Evolutionary conservation across 2,113 vertebrate genomes (phyloP), one percentile per base, ranked within the genome.

Genomic region (Atractosteus spatula): DNA sequence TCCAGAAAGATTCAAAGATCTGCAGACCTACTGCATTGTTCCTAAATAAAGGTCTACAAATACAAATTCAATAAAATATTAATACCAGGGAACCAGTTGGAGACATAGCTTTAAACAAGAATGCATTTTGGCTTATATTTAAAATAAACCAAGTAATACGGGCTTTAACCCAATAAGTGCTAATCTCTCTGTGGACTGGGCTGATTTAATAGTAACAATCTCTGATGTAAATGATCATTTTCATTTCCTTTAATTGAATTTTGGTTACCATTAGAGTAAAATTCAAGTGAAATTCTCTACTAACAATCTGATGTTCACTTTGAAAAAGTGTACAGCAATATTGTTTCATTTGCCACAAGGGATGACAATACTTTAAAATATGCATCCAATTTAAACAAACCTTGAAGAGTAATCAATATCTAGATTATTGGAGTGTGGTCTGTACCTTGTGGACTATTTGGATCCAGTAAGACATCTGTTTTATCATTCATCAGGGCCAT

Each of bases 1-100:
- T 98, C 97, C 96, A 98, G 96, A 98, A 92, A 94, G 95, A 97
- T 96, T 95, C 91, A 89, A 94, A 93, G 92, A 97, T 95, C 94
- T 94, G 92, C 95, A 96, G 95, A 96, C 95, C 95, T 91, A 94
- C 95, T 95, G 94, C 95, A 95, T 93, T 95, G 96, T 93, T 96
- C 91, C 94, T 92, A 96, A 96, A 96, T 94, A 96, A 94, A 95
- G 95, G 92, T 93, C 93, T 89, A 95, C 96, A 97, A 97, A 99
- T 94, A 96, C 90, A 84, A 89, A 94, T 94, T 95, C 91, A 87
- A 95, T 96, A 95, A 92, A 95, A 95, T 96, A 96, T 96, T 97
- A 95, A 97, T 93, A 92, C 84, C 77, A 83, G 29, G 69, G 78
- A 80, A 82, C 79, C 75, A 85, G 61, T 87, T 42, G 12, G 69